Evolutionary conservation across 2,113 vertebrate genomes (phyloP), one percentile per base, ranked within the genome.

Genomic region (Prionailurus viverrinus): DNA sequence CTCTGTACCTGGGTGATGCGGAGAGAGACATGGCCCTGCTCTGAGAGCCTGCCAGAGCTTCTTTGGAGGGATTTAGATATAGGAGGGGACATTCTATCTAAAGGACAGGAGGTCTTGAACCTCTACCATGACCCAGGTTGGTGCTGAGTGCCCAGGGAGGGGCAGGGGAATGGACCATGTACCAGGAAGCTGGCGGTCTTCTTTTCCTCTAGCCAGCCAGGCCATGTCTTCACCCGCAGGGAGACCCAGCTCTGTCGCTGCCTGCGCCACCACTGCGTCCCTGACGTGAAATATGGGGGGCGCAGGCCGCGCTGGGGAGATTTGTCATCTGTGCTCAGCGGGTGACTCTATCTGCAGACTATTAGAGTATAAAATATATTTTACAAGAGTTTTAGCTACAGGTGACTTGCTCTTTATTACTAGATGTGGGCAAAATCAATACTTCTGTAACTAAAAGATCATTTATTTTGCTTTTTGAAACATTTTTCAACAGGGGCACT

Each of bases 381-480:
- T 99, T 99, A 99, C 98, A 99, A 99, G 98, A 99, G 98, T 99
- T 99, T 99, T 99, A 99, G 98, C 99, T 99, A 99, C 98, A 99
- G 99, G 99, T 99, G 98, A 99, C 99, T 99, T 99, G 99, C 99
- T 99, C 98, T 99, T 99, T 99, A 99, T 99, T 99, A 99, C 99
- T 98, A 98, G 98, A 99, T 98, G 98, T 99, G 98, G 98, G 98
- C 98, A 99, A 99, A 99, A 99, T 99, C 99, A 99, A 99, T 99
- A 99, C 98, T 99, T 99, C 97, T 98, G 98, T 98, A 99, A 99
- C 98, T 98, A 98, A 98, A 98, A 98, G 98, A 98, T 98, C 97
- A 99, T 99, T 99, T 99, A 98, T 99, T 99, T 99, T 98, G 98
- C 97, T 98, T 99, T 99, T 99, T 99, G 98, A 99, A 99, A 98